Percentiles rank a stretch among this genome's conserved stretches.
phyloP scores from a whole-genome alignment of 2,797 vertebrate species.

The Gadopsis bispinosus region DNA sequence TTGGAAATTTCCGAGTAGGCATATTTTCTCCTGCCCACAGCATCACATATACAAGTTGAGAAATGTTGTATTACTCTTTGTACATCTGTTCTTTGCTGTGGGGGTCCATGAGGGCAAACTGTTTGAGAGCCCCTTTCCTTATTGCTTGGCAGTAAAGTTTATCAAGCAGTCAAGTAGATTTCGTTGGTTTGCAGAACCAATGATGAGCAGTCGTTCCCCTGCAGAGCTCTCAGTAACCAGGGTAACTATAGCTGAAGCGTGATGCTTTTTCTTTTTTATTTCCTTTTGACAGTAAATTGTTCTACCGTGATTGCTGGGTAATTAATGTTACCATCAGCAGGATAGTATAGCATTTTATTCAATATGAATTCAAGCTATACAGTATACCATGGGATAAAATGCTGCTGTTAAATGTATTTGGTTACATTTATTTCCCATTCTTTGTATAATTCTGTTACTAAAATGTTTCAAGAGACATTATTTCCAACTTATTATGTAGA shows the following conservation, averaged over 20 bases:
- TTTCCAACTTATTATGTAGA: slow-evolving; percentile 13
- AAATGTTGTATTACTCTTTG: not conserved
- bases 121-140: not conserved
- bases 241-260: slow-evolving; percentile 31
- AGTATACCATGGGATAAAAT: not conserved
- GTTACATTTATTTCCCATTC: not conserved
- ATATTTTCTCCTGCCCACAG: not conserved
- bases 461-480: not conserved
- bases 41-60: not conserved
- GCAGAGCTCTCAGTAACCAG: slow-evolving; percentile 45
- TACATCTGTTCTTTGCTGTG: not conserved
- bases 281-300: slow-evolving; percentile 10
- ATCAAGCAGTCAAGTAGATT: slow-evolving; percentile 18
- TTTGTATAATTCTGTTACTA: not conserved
- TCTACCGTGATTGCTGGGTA: not conserved
- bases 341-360: not conserved
- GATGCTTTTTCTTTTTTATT: not conserved
- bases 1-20: not conserved
- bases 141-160: slow-evolving; percentile 23
- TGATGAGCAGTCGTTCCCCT: slow-evolving; percentile 1
- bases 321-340: not conserved
- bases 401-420: not conserved
- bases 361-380: not conserved
- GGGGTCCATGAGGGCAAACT: not conserved
- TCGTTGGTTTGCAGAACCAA: slow-evolving; percentile 30